Percentiles rank a stretch among this genome's conserved stretches.
Evolutionary conservation across 2,888 invertebrate species (phyloP).

Genomic region (Nomada fucata): DNA sequence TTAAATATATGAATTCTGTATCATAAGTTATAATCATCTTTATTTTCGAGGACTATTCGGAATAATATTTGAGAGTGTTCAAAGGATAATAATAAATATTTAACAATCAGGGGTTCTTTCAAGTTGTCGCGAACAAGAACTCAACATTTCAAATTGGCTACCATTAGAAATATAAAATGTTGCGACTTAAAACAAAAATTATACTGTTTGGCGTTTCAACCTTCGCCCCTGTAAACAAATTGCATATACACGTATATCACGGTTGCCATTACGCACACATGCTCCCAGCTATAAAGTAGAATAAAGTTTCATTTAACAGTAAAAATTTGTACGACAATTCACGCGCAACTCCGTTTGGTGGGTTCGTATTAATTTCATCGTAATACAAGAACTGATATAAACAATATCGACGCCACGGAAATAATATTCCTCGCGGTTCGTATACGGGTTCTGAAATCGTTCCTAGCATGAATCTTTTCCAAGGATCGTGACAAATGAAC

Average conservation of each 20-base stretch:
- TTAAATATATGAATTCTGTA: too few relatives aligned
- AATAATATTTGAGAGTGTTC: too few relatives aligned
- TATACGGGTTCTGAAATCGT: not conserved
- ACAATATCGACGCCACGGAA: not conserved
- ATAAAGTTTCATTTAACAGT: not conserved
- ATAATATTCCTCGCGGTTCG: not conserved
- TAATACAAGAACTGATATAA: not conserved
- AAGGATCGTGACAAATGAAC: not conserved
- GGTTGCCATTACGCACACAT: not conserved
- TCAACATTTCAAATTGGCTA: too few relatives aligned
- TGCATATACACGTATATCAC: not conserved
- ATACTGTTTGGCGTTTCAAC: slow-evolving; percentile 4
- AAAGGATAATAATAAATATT: too few relatives aligned
- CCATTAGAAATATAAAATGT: not conserved
- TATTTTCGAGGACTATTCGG: too few relatives aligned
- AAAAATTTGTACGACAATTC: not conserved
- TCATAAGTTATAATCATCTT: too few relatives aligned
- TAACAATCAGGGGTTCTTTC: too few relatives aligned
- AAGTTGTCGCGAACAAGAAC: too few relatives aligned
- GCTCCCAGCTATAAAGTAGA: not conserved
- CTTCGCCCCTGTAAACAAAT: not conserved
- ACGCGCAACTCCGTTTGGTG: not conserved
- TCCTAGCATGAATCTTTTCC: not conserved
- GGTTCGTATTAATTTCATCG: slow-evolving; percentile 1
- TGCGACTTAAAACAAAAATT: not conserved